Evolutionary conservation across 2,888 invertebrate genomes (phyloP), one percentile per base, ranked within the genome.

Genomic region (Cyrtodaria siliqua): DNA sequence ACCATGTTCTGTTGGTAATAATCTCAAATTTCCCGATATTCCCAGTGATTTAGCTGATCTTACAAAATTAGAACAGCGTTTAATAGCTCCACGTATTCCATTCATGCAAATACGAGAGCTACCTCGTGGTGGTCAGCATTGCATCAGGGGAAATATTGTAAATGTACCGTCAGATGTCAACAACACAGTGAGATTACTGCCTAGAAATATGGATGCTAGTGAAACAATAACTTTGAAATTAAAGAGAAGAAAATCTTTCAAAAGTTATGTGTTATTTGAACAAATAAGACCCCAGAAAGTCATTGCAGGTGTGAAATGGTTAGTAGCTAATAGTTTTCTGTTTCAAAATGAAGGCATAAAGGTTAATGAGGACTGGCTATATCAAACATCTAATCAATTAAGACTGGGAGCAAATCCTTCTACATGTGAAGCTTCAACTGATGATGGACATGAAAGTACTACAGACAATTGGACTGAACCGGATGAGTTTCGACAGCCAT

Each of bases 81-180:
- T 92, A 80, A 86, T 91, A 14, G 79, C 91, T 8, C 89, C 89
- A 18, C 84, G 86, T 26, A 78, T 92, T 26, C 87, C 89, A 33
- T 92, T 92, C 69, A 91, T 91, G 90, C 90, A 91, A 79, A 90
- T 92, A 38, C 57, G 85, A 67, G 70, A 89, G n/a, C 79, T 89
- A 42, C 85, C 89, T 23, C 49, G 74, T 24, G 84, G 79, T 52
- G 66, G 79, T 4, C 87, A 85, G 50, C 40, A 55, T 18, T 68
- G 79, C 20, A 57, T 86, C 1, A 70, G 64, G 33, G 85, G 85
- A 12, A 82, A 81, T 63, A 85, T 92, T 24, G 87, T 91, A 0
- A 91, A 91, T 75, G 86, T 91, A 14, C 86, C 86, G 18, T 75
- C 86, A 12, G 85, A 90, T 69, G 79, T 90, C 16, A 62, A 62